These are phyloP conservation scores for Diploscapter pachys DNA, from an alignment of 1,140 invertebrate species.

Conservation along the genomic window DNA sequence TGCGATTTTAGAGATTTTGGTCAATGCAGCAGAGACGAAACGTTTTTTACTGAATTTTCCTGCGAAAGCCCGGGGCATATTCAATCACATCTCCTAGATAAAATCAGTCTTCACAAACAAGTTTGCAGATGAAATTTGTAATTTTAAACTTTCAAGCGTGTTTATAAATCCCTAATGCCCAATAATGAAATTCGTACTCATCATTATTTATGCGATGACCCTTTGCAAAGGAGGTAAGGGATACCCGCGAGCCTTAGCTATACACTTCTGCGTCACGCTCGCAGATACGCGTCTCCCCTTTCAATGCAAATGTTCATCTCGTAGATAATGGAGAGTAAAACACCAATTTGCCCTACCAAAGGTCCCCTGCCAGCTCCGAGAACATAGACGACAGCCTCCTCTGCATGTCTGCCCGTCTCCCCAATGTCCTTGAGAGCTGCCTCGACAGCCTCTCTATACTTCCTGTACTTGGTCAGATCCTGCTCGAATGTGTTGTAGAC, in stretches of 20 bases:
- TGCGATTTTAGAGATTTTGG: neutral
- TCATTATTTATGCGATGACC: too few species aligned
- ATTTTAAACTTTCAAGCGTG: too few species aligned
- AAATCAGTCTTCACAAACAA: too few species aligned
- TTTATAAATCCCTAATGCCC: too few species aligned
- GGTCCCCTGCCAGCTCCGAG: conserved; percentile 93
- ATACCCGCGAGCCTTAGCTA: too few species aligned
- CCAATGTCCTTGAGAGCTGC: conserved; percentile 58
- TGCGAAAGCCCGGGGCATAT: conserved; percentile 38
- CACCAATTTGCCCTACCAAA: conserved; percentile 66
- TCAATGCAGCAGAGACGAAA: neutral
- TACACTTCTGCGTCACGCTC: too few species aligned
- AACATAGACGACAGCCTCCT: conserved; percentile 73
- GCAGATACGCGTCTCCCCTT: too few species aligned
- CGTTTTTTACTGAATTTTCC: conserved; percentile 67
- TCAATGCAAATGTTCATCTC: too few species aligned
- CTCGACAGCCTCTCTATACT: conserved; percentile 74
- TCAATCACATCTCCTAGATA: too few species aligned
- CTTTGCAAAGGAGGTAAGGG: too few species aligned
- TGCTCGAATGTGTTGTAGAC: conserved; percentile 98
- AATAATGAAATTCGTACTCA: too few species aligned
- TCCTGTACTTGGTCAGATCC: conserved; percentile 87
- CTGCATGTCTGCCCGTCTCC: neutral
- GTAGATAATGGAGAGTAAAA: conserved; percentile 72
- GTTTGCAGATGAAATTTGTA: too few species aligned